Base-by-base conservation (phyloP, 1,140 invertebrate species). In the Agraylea sexmaculata region DNA sequence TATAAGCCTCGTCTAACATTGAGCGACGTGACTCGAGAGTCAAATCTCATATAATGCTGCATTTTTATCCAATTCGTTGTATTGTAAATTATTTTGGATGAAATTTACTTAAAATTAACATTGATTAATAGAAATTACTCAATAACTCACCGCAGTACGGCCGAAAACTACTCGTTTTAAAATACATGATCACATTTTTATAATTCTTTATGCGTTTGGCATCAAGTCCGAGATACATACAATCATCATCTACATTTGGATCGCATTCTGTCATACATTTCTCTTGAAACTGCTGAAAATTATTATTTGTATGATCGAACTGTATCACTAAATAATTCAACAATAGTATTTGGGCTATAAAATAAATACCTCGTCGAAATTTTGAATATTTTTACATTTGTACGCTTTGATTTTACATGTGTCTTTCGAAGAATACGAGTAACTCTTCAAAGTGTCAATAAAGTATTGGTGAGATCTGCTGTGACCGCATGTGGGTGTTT, bases 231-330 rank as follows among this genome's bases (percentile, higher is more conserved):
- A 45, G 23, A 28, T 20, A 45, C 38, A 40, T 45, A 29, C 43
- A 45, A 15, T 37, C 36, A 12, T 39, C 37, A 20, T 42, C 40
- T 18, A 18, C n/a, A 12, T 36, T 36, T 13, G 43, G 43, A 30
- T 45, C 36, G 27, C 43, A 45, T 17, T 36, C 30, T 30, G 35
- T 36, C 11, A 45, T 40, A 31, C 43, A 45, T 22, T 45, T 45
- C 18, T 38, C 43, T 38, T 45, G 17, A 36, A 40, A 45, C 20
- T 37, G 7, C 20, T 27, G 15, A 22, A 19, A 11, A 37, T 37
- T 11, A 20, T 36, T 25, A 25, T 25, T 25, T 25, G n/a, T n/a
- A 25, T 7, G 23, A 25, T 25, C n/a, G 6, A 7, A 6, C 6
- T 25, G 23, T 25, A 7, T n/a, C 6, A 7, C 6, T 25, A n/a